phyloP scores from a whole-genome alignment of 2,888 invertebrate genomes.

The Tetragnatha montana region DNA sequence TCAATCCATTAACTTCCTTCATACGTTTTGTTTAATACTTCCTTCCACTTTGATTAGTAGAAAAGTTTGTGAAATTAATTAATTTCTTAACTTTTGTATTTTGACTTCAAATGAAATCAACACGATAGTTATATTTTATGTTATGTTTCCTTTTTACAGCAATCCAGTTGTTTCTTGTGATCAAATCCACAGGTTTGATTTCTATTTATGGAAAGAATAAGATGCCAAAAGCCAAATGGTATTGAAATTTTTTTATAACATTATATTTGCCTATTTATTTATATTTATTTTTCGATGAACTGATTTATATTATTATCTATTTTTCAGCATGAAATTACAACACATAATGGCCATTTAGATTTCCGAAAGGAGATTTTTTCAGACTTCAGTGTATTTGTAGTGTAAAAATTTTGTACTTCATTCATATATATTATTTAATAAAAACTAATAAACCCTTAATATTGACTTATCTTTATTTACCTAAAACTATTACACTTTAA shows the following conservation, averaged over 20 bases:
- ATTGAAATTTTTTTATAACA: slow-evolving; percentile 1
- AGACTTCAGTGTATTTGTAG: slow-evolving; percentile 25
- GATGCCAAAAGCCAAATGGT: slow-evolving; percentile 55
- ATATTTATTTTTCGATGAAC: background rate
- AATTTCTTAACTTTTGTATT: background rate
- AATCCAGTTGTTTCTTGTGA: slow-evolving; percentile 68
- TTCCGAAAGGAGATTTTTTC: slow-evolving; percentile 12
- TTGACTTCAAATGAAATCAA: background rate
- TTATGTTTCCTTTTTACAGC: slow-evolving; percentile 22
- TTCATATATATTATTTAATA: slow-evolving; percentile 32
- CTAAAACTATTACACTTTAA: background rate
- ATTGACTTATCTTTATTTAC: background rate
- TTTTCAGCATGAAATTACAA: background rate
- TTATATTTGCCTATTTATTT: no score
- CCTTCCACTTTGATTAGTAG: no score
- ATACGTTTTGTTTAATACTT: no score
- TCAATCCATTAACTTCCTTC: no score
- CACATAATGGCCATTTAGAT: background rate
- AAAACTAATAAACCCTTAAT: slow-evolving; percentile 31
- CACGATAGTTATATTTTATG: background rate
- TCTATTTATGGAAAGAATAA: slow-evolving; percentile 68
- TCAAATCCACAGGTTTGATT: slow-evolving; percentile 60
- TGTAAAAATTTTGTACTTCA: slow-evolving; percentile 34
- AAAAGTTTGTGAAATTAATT: background rate
- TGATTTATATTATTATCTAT: background rate